phyloP scores from a whole-genome alignment of 2,888 invertebrate species.

The Ctenicera cuprea region DNA sequence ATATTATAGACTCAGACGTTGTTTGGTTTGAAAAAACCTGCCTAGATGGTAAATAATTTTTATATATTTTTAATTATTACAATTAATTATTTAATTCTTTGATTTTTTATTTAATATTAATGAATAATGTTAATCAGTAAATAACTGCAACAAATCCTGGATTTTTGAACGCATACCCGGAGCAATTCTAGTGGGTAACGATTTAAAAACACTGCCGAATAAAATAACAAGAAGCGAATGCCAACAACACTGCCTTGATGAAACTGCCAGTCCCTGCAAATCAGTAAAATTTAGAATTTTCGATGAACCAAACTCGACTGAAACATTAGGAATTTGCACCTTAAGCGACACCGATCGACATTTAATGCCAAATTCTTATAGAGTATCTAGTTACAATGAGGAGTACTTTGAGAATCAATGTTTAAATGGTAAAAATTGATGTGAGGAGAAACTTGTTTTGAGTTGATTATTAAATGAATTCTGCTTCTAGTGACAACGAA shows the following conservation, averaged over 20 bases:
- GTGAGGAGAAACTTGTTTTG: too few relatives aligned
- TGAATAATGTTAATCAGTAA: too few relatives aligned
- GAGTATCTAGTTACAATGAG: conserved; percentile 83
- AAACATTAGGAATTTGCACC: conserved; percentile 78
- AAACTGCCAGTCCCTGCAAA: conserved; percentile 74
- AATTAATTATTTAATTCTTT: neutral
- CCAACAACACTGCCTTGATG: conserved; percentile 78
- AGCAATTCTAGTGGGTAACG: conserved; percentile 82
- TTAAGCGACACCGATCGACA: conserved; percentile 85
- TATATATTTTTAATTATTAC: neutral
- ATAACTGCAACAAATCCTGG: conserved; percentile 75
- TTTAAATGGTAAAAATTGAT: conserved; percentile 71
- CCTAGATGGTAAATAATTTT: conserved; percentile 73
- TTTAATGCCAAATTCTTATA: conserved; percentile 85
- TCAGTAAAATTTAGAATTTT: conserved; percentile 74
- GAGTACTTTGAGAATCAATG: conserved; percentile 92
- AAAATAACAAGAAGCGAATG: conserved; percentile 81
- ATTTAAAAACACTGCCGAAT: conserved; percentile 77
- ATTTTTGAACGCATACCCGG: conserved; percentile 85
- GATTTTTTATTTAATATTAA: neutral
- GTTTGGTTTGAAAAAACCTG: conserved; percentile 82
- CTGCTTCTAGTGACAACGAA: conserved; percentile 70
- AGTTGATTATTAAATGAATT: neutral
- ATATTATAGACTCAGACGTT: conserved; percentile 74
- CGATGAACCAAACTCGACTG: conserved; percentile 48